Evolutionary conservation across 2,113 vertebrate species (phyloP), one percentile per base, ranked within the genome.

Genomic region (Bettongia penicillata): DNA sequence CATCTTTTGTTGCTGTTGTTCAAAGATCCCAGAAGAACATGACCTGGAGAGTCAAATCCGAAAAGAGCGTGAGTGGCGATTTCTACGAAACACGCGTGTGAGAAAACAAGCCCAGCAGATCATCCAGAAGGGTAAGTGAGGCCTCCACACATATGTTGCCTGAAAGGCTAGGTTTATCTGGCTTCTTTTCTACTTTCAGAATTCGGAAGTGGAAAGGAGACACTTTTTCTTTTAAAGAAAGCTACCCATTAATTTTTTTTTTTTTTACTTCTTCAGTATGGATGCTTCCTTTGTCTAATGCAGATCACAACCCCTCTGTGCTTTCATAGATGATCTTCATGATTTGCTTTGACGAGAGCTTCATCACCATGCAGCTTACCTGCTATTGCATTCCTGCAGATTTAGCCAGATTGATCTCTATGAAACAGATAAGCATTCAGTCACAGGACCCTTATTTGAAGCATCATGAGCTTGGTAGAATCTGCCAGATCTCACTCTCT

Each of bases 41-140:
- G 99, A 99, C 97, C 94, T 99, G 98, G 99, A 99, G 98, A 99
- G 99, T 95, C 99, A 99, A 98, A 99, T 99, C 95, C 99, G 99
- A 97, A 99, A 99, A 98, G 99, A 99, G 97, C 98, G 99, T 0
- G 99, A 99, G 96, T 99, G 99, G 99, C 98, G 99, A 92, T 99
- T 99, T 96, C 99, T 99, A 94, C 99, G 99, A 93, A 99, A 99
- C 12, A 97, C 99, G 0, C 99, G 99, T 0, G 99, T 99, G 89
- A 98, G 99, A 92, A 99, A 98, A 89, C 99, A 99, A 97, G 99
- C 99, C 0, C 99, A 99, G 94, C 98, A 98, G 98, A 98, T 99
- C 98, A 99, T 99, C 77, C 99, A 99, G 98, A 99, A 97, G 98
- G 99, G 99, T 99, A 91, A 98, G 98, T 61, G 23, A 53, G 9